Conservation (phyloP, 2,888 invertebrate species). For the Chaetogeoica ovagalla region DNA sequence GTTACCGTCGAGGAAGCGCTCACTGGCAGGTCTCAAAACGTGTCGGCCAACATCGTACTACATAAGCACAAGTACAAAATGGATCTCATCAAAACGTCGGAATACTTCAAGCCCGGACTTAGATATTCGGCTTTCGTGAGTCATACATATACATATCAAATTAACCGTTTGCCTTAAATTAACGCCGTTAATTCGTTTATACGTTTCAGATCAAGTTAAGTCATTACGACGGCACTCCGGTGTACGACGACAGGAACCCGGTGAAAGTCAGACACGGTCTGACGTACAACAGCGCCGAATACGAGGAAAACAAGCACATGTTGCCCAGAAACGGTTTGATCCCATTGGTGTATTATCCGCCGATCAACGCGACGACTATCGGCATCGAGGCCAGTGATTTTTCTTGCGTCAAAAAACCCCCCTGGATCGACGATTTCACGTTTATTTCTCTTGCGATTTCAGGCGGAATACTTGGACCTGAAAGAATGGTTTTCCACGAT, state of each 20-base stretch:
- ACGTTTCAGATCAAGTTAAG: constrained; percentile 66
- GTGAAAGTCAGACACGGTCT: constrained; percentile 68
- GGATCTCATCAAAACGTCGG: constrained; percentile 77
- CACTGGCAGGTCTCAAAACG: constrained; percentile 82
- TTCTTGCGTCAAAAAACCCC: neutral
- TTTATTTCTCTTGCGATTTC: constrained; percentile 45
- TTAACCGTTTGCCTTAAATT: neutral
- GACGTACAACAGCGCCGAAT: constrained; percentile 65
- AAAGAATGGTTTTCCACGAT: constrained; percentile 76
- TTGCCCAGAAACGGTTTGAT: constrained; percentile 70
- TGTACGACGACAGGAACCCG: constrained; percentile 65
- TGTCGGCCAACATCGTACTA: constrained; percentile 72
- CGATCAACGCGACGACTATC: constrained; percentile 67
- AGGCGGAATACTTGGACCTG: constrained; percentile 80
- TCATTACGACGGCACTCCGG: constrained; percentile 71
- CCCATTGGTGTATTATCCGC: constrained; percentile 67
- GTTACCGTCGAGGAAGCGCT: constrained; percentile 88
- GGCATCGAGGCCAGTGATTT: constrained; percentile 69
- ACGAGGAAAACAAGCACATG: constrained; percentile 63
- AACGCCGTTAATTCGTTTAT: neutral
- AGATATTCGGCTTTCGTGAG: constrained; percentile 80
- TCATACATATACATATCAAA: constrained; percentile 51
- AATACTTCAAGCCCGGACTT: constrained; percentile 85
- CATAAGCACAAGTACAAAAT: constrained; percentile 78
- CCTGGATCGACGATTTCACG: neutral